These are phyloP conservation scores for Arion vulgaris DNA, from an alignment of 1,140 invertebrate genomes.

Conservation along the genomic window DNA sequence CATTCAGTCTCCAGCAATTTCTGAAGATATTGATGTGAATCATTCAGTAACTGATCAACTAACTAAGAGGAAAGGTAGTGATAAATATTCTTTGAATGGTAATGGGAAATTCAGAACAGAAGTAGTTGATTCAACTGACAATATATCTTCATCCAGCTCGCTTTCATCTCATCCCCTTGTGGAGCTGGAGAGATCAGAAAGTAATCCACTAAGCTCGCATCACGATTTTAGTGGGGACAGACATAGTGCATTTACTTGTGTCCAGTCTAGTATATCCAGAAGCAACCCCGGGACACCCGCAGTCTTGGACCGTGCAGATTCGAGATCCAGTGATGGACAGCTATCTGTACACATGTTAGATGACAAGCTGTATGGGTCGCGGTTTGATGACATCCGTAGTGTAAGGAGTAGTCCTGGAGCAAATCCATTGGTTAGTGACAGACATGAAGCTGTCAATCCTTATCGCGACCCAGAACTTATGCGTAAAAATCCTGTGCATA, in stretches of 20 bases:
- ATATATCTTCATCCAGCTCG: neutral
- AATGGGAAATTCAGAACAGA: constrained; percentile 51
- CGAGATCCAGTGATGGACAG: constrained; percentile 58
- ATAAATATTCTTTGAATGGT: constrained; percentile 47
- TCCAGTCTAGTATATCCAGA: constrained; percentile 34
- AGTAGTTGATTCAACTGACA: constrained; percentile 12
- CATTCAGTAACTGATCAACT: constrained; percentile 68
- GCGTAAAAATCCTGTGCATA: constrained; percentile 69
- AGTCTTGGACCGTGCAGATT: constrained; percentile 54
- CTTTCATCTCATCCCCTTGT: neutral
- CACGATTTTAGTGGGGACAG: constrained; percentile 34
- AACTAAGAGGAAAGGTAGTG: constrained; percentile 59
- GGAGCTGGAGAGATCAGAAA: neutral
- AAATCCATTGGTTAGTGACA: constrained; percentile 68
- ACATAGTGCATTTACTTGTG: constrained; percentile 44
- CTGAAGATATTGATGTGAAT: constrained; percentile 64
- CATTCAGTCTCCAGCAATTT: constrained; percentile 50
- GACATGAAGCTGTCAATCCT: constrained; percentile 62
- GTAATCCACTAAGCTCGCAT: neutral
- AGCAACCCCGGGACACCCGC: constrained; percentile 40
- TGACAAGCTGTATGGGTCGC: constrained; percentile 56
- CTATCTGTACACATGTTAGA: constrained; percentile 54
- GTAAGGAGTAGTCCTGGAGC: constrained; percentile 63
- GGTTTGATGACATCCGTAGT: constrained; percentile 60
- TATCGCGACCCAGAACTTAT: constrained; percentile 72